Evolutionary conservation across 2,888 invertebrate species (phyloP), one percentile per base, ranked within the genome.

Genomic region (Brenthis daphne): DNA sequence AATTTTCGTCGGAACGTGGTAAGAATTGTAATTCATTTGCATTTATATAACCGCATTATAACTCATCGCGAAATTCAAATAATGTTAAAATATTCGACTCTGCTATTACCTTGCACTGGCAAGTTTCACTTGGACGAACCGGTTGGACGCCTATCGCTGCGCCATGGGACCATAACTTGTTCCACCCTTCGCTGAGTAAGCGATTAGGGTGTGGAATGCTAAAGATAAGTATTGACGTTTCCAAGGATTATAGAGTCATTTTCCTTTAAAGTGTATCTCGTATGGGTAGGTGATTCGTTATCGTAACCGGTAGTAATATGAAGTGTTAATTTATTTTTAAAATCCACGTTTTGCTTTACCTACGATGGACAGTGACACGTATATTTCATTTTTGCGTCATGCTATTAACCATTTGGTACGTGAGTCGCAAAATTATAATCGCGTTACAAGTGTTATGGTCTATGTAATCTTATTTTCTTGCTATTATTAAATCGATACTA

Each of bases 161-260:
- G 55, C 67, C 47, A 63, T 47, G 54, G 66, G 47, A 58, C 53
- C 58, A 37, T 57, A 65, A 69, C 60, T 65, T 50, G 61, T 60
- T 65, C 47, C 50, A 65, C 65, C 58, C 65, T 57, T 57, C 50
- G 65, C 60, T 69, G 69, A 69, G 65, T 65, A 65, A 61, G 69
- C 61, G 58, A 56, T 65, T 69, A 60, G 65, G 68, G 68, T 65
- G 69, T 60, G 65, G 53, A 65, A 60, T 65, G 51, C 63, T 24
- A 63, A 63, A 63, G 63, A 63, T 63, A 63, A 63, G 37, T 60
- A 60, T 60, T 60, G 60, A 60, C 60, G 60, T 60, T 50, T 60
- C 50, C 48, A 60, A 60, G 50, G 29, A 60, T 60, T 60, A 50
- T 60, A 50, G 6, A 60, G 12, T 33, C 50, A 33, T 60, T 60